phyloP scores from a whole-genome alignment of 2,113 vertebrate genomes.

The Pluvianellus socialis region DNA sequence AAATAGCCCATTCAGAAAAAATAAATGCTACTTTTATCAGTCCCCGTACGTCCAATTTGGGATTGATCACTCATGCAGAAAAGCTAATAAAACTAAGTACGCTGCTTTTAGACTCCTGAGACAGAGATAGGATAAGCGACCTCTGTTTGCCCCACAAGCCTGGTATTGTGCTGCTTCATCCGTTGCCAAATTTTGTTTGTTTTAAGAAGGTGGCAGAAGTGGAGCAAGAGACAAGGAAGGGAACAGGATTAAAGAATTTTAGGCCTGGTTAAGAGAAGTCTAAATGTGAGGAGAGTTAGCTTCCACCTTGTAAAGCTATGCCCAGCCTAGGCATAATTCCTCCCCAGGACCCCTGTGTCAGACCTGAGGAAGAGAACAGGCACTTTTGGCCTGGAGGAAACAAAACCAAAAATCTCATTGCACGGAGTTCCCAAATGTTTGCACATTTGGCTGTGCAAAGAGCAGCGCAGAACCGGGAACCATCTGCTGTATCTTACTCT shows the following conservation, averaged over 20 bases:
- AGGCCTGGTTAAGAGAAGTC: neutral
- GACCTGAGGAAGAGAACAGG: neutral
- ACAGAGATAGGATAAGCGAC: neutral
- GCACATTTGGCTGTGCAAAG: neutral
- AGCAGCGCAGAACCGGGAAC: neutral
- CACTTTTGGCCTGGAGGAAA: neutral
- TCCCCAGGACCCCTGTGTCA: neutral
- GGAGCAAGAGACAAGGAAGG: neutral
- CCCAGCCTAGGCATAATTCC: neutral
- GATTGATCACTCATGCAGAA: slow-evolving; percentile 11
- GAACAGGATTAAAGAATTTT: neutral
- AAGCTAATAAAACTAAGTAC: slow-evolving; percentile 2
- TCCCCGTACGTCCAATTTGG: slow-evolving; percentile 6
- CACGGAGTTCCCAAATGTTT: neutral
- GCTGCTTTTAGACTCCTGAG: neutral
- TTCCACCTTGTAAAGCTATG: neutral
- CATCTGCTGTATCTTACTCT: neutral
- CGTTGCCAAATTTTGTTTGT: neutral
- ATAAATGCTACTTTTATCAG: neutral
- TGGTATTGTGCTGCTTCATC: neutral
- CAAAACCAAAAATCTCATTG: neutral
- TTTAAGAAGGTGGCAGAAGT: neutral
- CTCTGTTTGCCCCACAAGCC: neutral
- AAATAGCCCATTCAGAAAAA: slow-evolving; percentile 30
- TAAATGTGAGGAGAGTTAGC: neutral